Conservation (phyloP, 2,888 invertebrate genomes). For the Neoaliturus tenellus region DNA sequence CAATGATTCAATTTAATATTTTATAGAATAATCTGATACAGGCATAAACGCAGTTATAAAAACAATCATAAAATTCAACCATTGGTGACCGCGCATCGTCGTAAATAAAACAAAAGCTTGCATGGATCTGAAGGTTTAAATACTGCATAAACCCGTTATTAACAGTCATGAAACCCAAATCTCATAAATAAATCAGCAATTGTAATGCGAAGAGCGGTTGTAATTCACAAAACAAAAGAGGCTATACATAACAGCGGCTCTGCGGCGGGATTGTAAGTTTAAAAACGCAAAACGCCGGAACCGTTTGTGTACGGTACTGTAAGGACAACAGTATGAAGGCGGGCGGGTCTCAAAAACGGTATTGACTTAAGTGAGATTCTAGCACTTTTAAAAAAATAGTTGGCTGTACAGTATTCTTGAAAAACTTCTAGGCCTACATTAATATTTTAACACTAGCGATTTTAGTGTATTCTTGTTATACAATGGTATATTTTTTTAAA, state of each 20-base stretch:
- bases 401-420: neutral
- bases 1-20: too few relatives aligned
- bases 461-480: too few relatives aligned
- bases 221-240: constrained; percentile 19
- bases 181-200: constrained; percentile 48
- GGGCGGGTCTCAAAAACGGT: neutral
- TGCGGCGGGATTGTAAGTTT: constrained; percentile 2
- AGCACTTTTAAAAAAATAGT: neutral
- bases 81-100: too few relatives aligned
- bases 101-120: neutral
- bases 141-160: constrained; percentile 22
- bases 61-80: too few relatives aligned
- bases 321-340: neutral
- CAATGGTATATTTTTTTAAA: too few relatives aligned
- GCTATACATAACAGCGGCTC: neutral
- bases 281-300: constrained; percentile 6
- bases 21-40: too few relatives aligned
- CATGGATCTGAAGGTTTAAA: constrained; percentile 13
- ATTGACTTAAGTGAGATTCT: too few relatives aligned
- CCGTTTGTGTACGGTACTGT: neutral
- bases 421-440: neutral
- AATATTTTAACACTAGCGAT: too few relatives aligned
- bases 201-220: constrained; percentile 19
- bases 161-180: constrained; percentile 37
- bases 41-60: too few relatives aligned